Evolutionary conservation across 2,113 vertebrate genomes (phyloP).

Genomic region (Zeus faber): DNA sequence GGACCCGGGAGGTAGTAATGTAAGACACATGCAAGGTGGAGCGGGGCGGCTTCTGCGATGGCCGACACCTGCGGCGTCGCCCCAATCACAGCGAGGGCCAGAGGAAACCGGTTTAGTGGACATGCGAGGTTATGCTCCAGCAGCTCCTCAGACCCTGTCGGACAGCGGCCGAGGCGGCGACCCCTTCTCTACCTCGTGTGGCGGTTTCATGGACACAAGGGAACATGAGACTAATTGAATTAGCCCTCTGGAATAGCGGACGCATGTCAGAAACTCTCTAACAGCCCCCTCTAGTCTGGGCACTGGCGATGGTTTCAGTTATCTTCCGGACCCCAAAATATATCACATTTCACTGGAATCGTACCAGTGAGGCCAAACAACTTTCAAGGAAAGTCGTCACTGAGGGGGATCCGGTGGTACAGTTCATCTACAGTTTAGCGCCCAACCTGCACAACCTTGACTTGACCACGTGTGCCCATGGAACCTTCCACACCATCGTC

Average conservation of each 20-base stretch:
- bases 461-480: constrained; percentile 41
- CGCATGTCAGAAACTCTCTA: not conserved
- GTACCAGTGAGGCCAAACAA: too few relatives aligned
- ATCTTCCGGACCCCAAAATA: too few relatives aligned
- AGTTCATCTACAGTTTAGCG: too few relatives aligned
- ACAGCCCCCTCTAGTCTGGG: too few relatives aligned
- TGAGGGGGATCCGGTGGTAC: too few relatives aligned
- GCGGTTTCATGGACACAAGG: constrained; percentile 44
- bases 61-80: constrained; percentile 10
- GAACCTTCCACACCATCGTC: constrained; percentile 26
- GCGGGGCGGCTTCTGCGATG: constrained; percentile 14
- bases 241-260: not conserved
- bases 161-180: constrained; percentile 2
- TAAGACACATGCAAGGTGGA: not conserved
- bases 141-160: constrained; percentile 17
- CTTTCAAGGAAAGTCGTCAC: too few relatives aligned
- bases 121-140: constrained; percentile 51
- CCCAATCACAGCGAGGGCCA: constrained; percentile 7
- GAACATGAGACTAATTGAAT: not conserved
- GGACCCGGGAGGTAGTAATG: not conserved
- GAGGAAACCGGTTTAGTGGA: constrained; percentile 28
- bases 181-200: constrained; percentile 12
- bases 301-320: too few relatives aligned
- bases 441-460: too few relatives aligned
- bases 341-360: too few relatives aligned